Conservation (phyloP, 2,888 invertebrate genomes). For the Caenorhabditis auriculariae region DNA sequence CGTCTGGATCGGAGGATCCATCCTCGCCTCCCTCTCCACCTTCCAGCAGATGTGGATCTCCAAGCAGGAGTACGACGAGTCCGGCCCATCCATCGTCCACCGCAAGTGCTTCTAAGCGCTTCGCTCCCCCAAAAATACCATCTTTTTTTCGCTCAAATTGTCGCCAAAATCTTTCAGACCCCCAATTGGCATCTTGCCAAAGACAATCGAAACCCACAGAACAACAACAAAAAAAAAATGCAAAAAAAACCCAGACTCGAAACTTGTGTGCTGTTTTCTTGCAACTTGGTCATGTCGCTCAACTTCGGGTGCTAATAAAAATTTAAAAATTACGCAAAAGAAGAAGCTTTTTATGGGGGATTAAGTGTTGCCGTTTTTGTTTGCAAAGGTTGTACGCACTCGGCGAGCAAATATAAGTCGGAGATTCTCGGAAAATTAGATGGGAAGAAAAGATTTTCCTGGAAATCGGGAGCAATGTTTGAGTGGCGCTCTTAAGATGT, state of each 20-base stretch:
- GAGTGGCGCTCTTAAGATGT: no score
- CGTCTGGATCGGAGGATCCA: constrained; percentile 97
- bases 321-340: constrained; percentile 23
- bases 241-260: no score
- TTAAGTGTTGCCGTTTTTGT: no score
- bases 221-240: no score
- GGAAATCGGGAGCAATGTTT: no score
- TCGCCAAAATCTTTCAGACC: constrained; percentile 19
- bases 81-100: constrained; percentile 52
- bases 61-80: constrained; percentile 81
- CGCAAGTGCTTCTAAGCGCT: constrained; percentile 52
- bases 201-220: no score
- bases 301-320: constrained; percentile 29
- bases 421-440: constrained; percentile 8
- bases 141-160: background rate
- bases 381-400: no score
- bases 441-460: no score
- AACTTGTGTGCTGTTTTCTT: no score
- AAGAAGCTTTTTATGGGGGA: no score
- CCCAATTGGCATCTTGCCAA: constrained; percentile 4
- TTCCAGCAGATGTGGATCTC: constrained; percentile 84
- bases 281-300: constrained; percentile 10
- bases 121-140: constrained; percentile 1
- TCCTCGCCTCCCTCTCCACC: constrained; percentile 85
- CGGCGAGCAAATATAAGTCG: background rate